phyloP scores from a whole-genome alignment of 2,888 invertebrate genomes.

The Eumacrocentrus americanus region DNA sequence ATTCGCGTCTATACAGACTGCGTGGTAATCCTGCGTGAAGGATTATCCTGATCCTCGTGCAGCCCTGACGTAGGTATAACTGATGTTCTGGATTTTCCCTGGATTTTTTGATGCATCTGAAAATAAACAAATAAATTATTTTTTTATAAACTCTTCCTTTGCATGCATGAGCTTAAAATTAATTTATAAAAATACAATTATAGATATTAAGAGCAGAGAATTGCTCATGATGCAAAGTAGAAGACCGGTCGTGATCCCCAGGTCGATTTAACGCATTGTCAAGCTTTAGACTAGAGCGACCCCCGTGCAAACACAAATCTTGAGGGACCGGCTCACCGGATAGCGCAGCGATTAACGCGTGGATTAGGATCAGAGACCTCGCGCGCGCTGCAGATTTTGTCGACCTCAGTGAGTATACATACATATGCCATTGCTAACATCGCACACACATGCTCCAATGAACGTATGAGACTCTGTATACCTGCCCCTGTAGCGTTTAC shows the following conservation, averaged over 20 bases:
- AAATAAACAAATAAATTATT: neutral
- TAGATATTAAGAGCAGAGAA: too few species aligned
- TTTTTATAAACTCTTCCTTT: too few species aligned
- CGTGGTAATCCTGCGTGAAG: conserved; percentile 39
- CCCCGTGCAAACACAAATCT: conserved; percentile 28
- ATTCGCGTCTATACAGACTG: conserved; percentile 29
- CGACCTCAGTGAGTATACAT: conserved; percentile 30
- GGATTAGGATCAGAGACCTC: conserved; percentile 57
- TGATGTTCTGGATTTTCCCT: neutral
- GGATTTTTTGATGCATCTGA: neutral
- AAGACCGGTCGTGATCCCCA: neutral
- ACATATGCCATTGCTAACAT: conserved; percentile 20
- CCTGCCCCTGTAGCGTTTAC: conserved; percentile 2
- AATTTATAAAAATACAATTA: too few species aligned
- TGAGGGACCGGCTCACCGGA: conserved; percentile 42
- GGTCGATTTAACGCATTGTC: conserved; percentile 27
- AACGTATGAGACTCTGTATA: conserved; percentile 21
- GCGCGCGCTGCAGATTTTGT: conserved; percentile 42
- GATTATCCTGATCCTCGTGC: conserved; percentile 44
- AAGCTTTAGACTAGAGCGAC: conserved; percentile 22
- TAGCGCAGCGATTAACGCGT: conserved; percentile 57
- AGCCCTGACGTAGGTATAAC: conserved; percentile 9
- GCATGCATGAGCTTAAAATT: too few species aligned
- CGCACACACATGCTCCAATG: conserved; percentile 10
- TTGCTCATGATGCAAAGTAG: too few species aligned